Base-by-base conservation (phyloP, 2,888 invertebrate species). In the Tuberolachnus salignus region DNA sequence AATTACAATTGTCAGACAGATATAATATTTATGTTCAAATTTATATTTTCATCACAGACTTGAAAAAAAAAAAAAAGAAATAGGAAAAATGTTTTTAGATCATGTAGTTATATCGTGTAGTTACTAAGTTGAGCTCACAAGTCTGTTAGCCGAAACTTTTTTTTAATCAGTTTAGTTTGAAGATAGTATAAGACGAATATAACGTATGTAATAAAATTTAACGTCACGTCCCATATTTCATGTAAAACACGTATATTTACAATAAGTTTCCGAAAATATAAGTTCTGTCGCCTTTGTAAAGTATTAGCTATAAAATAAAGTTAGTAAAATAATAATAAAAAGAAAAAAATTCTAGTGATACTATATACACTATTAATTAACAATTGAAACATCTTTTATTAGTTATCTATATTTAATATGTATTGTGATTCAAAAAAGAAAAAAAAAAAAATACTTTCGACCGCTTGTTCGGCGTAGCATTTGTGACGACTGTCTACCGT, bases 241-340 rank as follows among this genome's bases (percentile, higher is more conserved):
- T 71, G 71, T 59, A 71, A 59, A 71, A 71, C 59, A 71, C 71
- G 59, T 71, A 71, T 59, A 71, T 46, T 59, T 26, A 59, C 59
- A 59, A n/a, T n/a, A n/a, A 71, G 59, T 71, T 71, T 71, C 46
- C 16, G 10, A 71, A 63, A 71, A 46, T 46, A 46, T 46, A 46
- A 71, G 46, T 59, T 59, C n/a, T 14, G 14, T n/a, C 21, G 46
- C n/a, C 13, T 49, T 46, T 59, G 46, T n/a, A 55, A 71, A 46
- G 44, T 71, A 46, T 26, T 59, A 14, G 53, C 26, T 19, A 34
- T 51, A 34, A 71, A 71, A 57, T 46, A 46, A 71, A 71, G n/a
- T 71, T 26, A 49, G 64, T 14, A 16, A 2, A 1, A n/a, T n/a
- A n/a, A n/a, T n/a, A n/a, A n/a, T n/a, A n/a, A n/a, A n/a, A n/a